phyloP scores from a whole-genome alignment of 1,140 invertebrate genomes.

The Cotesia chilonis region DNA sequence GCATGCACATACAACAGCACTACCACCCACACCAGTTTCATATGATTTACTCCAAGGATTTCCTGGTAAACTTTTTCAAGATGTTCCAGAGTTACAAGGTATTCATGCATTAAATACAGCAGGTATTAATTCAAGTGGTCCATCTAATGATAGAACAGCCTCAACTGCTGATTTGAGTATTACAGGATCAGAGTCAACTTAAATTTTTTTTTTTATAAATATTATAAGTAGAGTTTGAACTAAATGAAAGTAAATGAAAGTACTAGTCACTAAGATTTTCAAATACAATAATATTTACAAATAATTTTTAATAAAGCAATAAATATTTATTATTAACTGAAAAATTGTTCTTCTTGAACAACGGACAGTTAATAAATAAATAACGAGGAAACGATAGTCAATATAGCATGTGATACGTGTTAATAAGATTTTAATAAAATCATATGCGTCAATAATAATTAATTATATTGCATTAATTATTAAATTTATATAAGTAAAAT shows the following conservation, averaged over 20 bases:
- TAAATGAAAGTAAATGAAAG: conserved; percentile 2
- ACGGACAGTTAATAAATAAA: conserved; percentile 4
- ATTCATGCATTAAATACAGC: conserved; percentile 54
- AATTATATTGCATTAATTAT: conserved; percentile 44
- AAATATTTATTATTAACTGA: conserved; percentile 10
- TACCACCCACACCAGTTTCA: conserved; percentile 63
- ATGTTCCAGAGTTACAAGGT: conserved; percentile 61
- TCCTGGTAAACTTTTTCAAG: conserved; percentile 63
- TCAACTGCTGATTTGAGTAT: conserved; percentile 48
- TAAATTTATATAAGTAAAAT: conserved; percentile 49
- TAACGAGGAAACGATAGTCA: conserved; percentile 60
- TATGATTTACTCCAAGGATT: conserved; percentile 63
- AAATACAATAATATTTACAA: conserved; percentile 18
- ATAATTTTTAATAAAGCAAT: conserved; percentile 30
- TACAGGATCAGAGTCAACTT: conserved; percentile 57
- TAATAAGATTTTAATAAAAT: conserved; percentile 55
- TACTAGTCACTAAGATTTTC: not conserved
- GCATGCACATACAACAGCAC: conserved; percentile 61
- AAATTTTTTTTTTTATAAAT: conserved; percentile 30
- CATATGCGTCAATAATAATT: conserved; percentile 52
- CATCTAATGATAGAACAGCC: conserved; percentile 39
- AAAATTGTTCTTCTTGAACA: not conserved
- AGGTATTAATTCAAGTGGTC: conserved; percentile 48
- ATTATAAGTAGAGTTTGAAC: not conserved
- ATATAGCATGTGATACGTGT: conserved; percentile 67